Conservation (phyloP, 2,113 vertebrate genomes). For the Pollimyrus isidori region DNA sequence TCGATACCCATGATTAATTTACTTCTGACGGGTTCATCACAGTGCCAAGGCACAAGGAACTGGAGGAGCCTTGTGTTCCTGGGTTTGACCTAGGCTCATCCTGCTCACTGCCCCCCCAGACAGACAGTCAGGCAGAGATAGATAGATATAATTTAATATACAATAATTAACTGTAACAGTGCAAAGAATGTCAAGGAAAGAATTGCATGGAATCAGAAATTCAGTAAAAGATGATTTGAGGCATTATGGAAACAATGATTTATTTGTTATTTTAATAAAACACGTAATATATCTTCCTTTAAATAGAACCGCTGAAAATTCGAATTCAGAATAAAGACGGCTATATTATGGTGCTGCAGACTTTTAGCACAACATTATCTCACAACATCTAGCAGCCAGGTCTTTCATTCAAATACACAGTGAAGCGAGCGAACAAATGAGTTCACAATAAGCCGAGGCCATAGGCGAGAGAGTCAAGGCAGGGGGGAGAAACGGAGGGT, state of each 20-base stretch:
- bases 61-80: slow-evolving; percentile 40
- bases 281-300: not conserved
- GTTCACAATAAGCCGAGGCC: not conserved
- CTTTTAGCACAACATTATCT: not conserved
- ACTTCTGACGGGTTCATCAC: slow-evolving; percentile 68
- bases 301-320: not conserved
- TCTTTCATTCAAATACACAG: not conserved
- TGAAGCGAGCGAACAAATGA: not conserved
- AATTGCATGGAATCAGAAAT: not conserved
- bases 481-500: slow-evolving; percentile 29
- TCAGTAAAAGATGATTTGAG: not conserved
- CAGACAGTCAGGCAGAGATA: not conserved
- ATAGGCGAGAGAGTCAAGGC: not conserved
- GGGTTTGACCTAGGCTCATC: slow-evolving; percentile 25
- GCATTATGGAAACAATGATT: not conserved
- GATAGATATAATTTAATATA: not conserved
- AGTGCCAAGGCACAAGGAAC: slow-evolving; percentile 49
- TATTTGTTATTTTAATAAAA: not conserved
- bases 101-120: slow-evolving; percentile 10
- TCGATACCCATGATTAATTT: slow-evolving; percentile 68
- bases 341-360: not conserved
- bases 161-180: not conserved
- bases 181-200: not conserved
- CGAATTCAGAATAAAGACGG: too few relatives aligned
- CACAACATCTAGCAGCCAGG: not conserved